These are phyloP conservation scores for Sebastes hubbsi DNA, from an alignment of 2,797 vertebrate genomes.

Conservation along the genomic window DNA sequence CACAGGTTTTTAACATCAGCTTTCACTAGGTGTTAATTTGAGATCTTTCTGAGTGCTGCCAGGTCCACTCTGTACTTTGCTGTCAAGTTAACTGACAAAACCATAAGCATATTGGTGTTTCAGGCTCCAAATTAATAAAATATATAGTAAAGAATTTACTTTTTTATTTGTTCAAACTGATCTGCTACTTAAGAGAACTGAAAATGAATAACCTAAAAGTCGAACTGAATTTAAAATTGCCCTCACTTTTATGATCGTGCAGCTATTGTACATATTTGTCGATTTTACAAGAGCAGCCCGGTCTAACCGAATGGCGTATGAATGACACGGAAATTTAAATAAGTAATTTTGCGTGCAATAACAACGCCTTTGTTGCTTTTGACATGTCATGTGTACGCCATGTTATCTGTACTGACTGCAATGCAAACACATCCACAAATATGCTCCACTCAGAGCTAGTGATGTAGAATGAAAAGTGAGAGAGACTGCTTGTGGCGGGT, in stretches of 20 bases:
- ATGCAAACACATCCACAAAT: no score
- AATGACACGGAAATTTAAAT: no score
- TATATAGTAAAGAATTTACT: not conserved
- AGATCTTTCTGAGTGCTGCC: conserved; percentile 44
- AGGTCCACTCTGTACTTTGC: conserved; percentile 17
- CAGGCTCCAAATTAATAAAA: not conserved
- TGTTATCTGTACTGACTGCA: not conserved
- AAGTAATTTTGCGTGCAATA: not conserved
- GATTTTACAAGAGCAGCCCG: not conserved
- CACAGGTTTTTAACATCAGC: conserved; percentile 32
- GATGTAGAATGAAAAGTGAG: not conserved
- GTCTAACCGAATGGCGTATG: not conserved
- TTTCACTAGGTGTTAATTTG: conserved; percentile 54
- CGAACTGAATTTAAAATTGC: no score
- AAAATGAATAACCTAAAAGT: not conserved
- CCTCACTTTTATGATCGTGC: not conserved
- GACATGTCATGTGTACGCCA: not conserved
- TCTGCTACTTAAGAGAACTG: not conserved
- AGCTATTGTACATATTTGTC: not conserved
- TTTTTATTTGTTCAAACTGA: not conserved
- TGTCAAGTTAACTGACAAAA: conserved; percentile 8
- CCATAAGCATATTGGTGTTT: no score
- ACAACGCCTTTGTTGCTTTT: not conserved
- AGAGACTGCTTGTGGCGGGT: no score
- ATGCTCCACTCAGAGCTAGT: not conserved